A percentile compares a stretch with the other conserved stretches of the same genome.
phyloP scores from a whole-genome alignment of 2,113 vertebrate species.

The Tachysurus fulvidraco region DNA sequence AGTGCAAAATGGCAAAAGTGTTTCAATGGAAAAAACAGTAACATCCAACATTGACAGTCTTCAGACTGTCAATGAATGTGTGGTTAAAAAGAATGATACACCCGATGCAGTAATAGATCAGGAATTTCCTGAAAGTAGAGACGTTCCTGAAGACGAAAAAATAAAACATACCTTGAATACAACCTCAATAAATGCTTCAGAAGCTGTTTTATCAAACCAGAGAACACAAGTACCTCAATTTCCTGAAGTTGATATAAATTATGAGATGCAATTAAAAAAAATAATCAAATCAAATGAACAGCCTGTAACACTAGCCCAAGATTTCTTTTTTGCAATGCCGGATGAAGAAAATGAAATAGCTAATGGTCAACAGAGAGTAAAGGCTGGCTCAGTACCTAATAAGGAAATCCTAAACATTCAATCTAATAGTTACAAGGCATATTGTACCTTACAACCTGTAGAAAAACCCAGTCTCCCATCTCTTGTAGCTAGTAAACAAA shows the following conservation, averaged over 20 bases:
- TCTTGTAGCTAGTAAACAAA: slow-evolving; percentile 59
- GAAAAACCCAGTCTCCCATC: slow-evolving; percentile 60
- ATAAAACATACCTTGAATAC: slow-evolving; percentile 3
- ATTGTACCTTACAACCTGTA: slow-evolving; percentile 50
- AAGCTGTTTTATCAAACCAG: not conserved
- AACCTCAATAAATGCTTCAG: not conserved
- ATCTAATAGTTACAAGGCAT: slow-evolving; percentile 43
- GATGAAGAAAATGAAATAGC: slow-evolving; percentile 19
- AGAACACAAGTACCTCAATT: not conserved
- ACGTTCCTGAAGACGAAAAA: not conserved
- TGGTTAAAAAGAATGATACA: slow-evolving; percentile 49
- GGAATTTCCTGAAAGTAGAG: slow-evolving; percentile 6
- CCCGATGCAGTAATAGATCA: slow-evolving; percentile 13
- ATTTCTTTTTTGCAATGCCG: not conserved
- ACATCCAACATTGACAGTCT: slow-evolving; percentile 23
- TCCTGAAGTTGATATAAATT: slow-evolving; percentile 40
- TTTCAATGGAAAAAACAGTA: slow-evolving; percentile 34
- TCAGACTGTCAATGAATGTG: slow-evolving; percentile 39
- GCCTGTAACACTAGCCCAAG: not conserved
- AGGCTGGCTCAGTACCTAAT: slow-evolving; percentile 10
- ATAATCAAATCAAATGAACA: slow-evolving; percentile 3
- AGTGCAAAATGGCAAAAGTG: slow-evolving; percentile 19
- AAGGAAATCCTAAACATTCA: slow-evolving; percentile 35
- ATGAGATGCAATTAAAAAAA: slow-evolving; percentile 28
- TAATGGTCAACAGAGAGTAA: slow-evolving; percentile 11